A percentile compares a stretch with the other conserved stretches of the same genome.
phyloP scores from a whole-genome alignment of 2,888 invertebrate genomes.

The Athripsodes cinereus region DNA sequence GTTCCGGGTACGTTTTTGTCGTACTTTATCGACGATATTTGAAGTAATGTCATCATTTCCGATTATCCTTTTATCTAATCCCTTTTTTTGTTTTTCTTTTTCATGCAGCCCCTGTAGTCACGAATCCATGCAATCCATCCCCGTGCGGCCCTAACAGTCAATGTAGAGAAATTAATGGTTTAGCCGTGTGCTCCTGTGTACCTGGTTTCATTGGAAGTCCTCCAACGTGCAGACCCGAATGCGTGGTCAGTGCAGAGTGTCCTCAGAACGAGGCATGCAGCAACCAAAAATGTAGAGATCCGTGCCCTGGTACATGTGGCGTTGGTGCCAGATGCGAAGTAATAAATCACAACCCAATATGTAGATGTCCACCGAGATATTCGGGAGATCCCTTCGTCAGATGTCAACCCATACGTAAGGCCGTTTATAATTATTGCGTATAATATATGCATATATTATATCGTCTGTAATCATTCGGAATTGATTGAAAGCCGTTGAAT shows the following conservation, averaged over 20 bases:
- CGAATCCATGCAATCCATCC: constrained; percentile 43
- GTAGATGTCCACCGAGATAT: constrained; percentile 60
- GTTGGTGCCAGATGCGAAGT: constrained; percentile 67
- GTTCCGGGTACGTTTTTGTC: constrained; percentile 47
- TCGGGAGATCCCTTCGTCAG: constrained; percentile 64
- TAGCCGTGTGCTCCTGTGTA: constrained; percentile 58
- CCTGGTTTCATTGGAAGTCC: constrained; percentile 55
- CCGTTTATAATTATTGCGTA: constrained; percentile 32
- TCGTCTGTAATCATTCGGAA: no score
- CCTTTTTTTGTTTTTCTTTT: constrained; percentile 13
- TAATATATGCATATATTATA: constrained; percentile 30
- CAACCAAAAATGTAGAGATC: constrained; percentile 70
- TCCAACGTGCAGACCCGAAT: constrained; percentile 75
- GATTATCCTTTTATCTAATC: background rate
- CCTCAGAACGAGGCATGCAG: constrained; percentile 66
- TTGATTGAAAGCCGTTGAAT: no score
- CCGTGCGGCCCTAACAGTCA: constrained; percentile 48
- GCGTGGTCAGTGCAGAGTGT: constrained; percentile 73
- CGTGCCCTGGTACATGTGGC: constrained; percentile 72
- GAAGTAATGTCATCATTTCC: background rate
- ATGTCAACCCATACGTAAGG: constrained; percentile 52
- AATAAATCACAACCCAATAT: constrained; percentile 67
- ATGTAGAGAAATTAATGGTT: constrained; percentile 45
- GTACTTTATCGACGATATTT: constrained; percentile 1
- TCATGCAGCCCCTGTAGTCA: constrained; percentile 26